Evolutionary conservation across 2,888 invertebrate genomes (phyloP).

Genomic region (Danaus chrysippus): DNA sequence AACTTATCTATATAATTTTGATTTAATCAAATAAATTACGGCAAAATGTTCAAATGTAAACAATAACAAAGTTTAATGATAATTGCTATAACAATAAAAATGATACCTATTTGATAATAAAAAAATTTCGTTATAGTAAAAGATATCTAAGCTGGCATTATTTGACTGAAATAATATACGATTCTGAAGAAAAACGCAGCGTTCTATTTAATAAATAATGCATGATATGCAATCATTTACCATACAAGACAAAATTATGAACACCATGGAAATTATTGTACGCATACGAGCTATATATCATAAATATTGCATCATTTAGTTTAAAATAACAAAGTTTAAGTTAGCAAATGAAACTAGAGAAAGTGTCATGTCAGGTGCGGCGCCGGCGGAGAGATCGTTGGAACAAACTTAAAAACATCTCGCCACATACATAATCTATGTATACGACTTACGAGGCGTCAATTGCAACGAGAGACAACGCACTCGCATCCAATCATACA

Average conservation of each 20-base stretch:
- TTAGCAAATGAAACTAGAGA: slow-evolving; percentile 35
- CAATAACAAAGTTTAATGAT: too few relatives aligned
- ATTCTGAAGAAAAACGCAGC: too few relatives aligned
- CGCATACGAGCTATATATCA: not conserved
- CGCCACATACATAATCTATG: not conserved
- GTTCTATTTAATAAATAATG: too few relatives aligned
- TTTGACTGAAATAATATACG: too few relatives aligned
- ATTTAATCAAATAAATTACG: too few relatives aligned
- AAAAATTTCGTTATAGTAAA: too few relatives aligned
- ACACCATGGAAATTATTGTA: not conserved
- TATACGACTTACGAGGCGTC: not conserved
- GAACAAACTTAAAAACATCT: slow-evolving; percentile 4
- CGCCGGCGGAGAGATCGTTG: slow-evolving; percentile 34
- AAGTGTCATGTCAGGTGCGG: slow-evolving; percentile 36
- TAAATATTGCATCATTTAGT: not conserved
- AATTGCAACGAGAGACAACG: not conserved
- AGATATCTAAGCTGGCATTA: too few relatives aligned
- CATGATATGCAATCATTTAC: too few relatives aligned
- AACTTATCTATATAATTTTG: too few relatives aligned
- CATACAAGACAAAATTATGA: not conserved
- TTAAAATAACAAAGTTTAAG: slow-evolving; percentile 13
- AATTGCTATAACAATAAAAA: too few relatives aligned
- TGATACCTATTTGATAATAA: too few relatives aligned
- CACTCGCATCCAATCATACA: slow-evolving; percentile 9
- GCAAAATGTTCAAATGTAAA: too few relatives aligned